Conservation (phyloP, 2,113 vertebrate genomes). For the Carollia perspicillata region DNA sequence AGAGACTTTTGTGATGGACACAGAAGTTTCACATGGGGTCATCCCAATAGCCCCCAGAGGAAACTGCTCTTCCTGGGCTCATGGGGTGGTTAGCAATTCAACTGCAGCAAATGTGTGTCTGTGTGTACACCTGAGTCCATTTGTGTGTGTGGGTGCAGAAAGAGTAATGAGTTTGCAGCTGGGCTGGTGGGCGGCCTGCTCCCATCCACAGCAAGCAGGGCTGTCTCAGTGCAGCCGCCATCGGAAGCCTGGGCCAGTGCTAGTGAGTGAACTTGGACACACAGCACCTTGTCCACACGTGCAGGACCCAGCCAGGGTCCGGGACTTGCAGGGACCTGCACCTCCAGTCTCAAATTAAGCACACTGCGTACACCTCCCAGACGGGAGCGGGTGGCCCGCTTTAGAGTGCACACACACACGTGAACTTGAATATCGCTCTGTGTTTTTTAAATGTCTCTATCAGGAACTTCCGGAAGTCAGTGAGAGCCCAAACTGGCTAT, state of each 20-base stretch:
- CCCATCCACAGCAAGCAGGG: background rate
- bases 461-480: background rate
- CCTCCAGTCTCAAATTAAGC: background rate
- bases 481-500: background rate
- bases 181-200: background rate
- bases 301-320: background rate
- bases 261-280: background rate
- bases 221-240: background rate
- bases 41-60: background rate
- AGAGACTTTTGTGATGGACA: background rate
- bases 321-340: background rate
- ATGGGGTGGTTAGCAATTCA: background rate
- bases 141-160: background rate
- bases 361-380: background rate
- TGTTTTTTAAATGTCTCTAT: background rate
- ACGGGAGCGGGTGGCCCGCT: background rate
- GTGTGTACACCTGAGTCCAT: accelerated
- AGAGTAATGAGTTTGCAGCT: background rate
- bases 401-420: background rate
- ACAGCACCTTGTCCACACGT: too few species aligned
- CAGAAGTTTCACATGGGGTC: background rate
- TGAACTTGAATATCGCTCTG: background rate
- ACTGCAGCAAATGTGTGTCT: background rate
- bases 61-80: background rate
- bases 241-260: background rate